phyloP scores from a whole-genome alignment of 2,113 vertebrate genomes.

The Bothrops jararaca region DNA sequence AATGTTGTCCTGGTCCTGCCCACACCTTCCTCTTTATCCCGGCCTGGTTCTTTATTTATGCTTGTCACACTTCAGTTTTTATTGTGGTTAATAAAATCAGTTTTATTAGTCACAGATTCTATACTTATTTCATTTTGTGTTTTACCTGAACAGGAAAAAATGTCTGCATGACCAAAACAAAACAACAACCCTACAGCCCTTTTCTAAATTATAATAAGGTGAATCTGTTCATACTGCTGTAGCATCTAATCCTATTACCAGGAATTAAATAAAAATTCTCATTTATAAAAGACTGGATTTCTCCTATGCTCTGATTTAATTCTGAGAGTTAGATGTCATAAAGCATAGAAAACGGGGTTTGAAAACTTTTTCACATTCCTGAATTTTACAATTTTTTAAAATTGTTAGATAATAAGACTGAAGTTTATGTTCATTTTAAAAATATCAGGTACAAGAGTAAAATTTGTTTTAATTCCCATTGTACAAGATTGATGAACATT shows the following conservation, averaged over 20 bases:
- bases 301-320: background rate
- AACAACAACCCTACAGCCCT: background rate
- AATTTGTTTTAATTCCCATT: background rate
- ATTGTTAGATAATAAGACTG: background rate
- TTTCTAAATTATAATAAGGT: conserved; percentile 16
- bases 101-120: background rate
- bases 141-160: background rate
- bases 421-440: conserved; percentile 5
- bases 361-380: conserved; percentile 17
- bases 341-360: background rate
- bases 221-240: background rate
- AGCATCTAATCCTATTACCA: conserved; percentile 8
- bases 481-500: conserved; percentile 18
- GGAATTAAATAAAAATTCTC: conserved; percentile 24
- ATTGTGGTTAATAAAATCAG: background rate
- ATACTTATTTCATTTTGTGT: background rate
- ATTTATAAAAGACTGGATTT: conserved; percentile 39
- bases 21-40: background rate
- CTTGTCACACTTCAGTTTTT: conserved; percentile 28
- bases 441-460: background rate
- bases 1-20: background rate
- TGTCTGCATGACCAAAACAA: background rate
- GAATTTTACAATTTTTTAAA: conserved; percentile 8
- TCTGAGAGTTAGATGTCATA: background rate
- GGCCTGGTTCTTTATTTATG: conserved; percentile 6